Base-by-base conservation (phyloP, 2,888 invertebrate genomes). In the Catocala nupta region DNA sequence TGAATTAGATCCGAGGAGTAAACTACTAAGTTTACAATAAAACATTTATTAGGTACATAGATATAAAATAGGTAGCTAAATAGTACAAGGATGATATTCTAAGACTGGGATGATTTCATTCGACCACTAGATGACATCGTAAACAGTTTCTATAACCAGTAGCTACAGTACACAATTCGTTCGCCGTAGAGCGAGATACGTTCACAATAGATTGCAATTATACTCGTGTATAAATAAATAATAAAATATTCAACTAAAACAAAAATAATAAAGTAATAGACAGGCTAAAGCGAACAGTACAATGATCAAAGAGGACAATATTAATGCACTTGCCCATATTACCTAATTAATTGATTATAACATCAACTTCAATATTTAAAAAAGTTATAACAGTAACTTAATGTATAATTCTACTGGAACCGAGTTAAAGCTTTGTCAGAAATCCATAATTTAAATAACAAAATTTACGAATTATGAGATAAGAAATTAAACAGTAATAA, bases 361-460 rank as follows among this genome's bases (percentile, higher is more conserved):
- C 93, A 93, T 85, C 92, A 93, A 94, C 92, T 91, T 93, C 86
- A 92, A 93, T 93, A 92, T 90, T 90, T 86, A 84, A 90, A 90
- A 90, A 90, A 90, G 88, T 87, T 85, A 93, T 93, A 94, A 94
- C 94, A 93, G 92, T 93, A 94, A 94, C 93, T 93, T 92, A 94
- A 89, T 91, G 92, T 86, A 91, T 91, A 92, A 89, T 88, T 92
- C 93, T 94, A 93, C 91, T 94, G 93, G 93, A 94, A 94, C 94
- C 92, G 87, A 93, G 93, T 94, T 94, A 94, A 94, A 94, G 94
- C 94, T 94, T 93, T 91, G 84, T 90, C 90, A 93, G 90, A 93
- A 93, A 92, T 93, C 89, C 91, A 93, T 90, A 91, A 92, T 92
- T 92, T 91, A 92, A 87, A 90, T 91, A 94, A 93, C 92, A 92